These are phyloP conservation scores for Eudemis profundana DNA, from an alignment of 2,888 invertebrate species.

Conservation along the genomic window DNA sequence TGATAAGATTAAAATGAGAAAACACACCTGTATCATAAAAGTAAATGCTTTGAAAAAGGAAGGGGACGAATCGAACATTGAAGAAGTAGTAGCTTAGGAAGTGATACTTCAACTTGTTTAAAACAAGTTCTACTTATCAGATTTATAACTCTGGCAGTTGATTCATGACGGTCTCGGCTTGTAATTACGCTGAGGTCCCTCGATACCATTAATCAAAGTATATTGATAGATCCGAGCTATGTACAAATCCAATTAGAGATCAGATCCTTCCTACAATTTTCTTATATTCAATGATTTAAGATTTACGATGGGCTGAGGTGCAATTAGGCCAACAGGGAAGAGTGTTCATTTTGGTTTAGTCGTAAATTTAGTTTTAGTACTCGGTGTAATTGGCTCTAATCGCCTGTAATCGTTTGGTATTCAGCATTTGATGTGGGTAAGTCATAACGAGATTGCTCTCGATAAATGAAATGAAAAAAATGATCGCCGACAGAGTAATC, in stretches of 20 bases:
- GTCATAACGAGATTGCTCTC: conserved; percentile 49
- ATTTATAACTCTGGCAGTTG: conserved; percentile 79
- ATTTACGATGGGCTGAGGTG: conserved; percentile 71
- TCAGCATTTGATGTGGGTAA: conserved; percentile 64
- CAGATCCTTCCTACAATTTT: conserved; percentile 77
- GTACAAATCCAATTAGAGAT: conserved; percentile 81
- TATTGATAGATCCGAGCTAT: conserved; percentile 79
- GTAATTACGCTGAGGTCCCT: conserved; percentile 78
- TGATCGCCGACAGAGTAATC: conserved; percentile 17
- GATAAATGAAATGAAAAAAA: conserved; percentile 11
- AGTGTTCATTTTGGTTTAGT: conserved; percentile 77
- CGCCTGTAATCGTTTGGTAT: conserved; percentile 69
- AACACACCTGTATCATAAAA: conserved; percentile 52
- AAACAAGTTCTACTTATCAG: conserved; percentile 77
- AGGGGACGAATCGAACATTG: conserved; percentile 37
- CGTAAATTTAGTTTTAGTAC: conserved; percentile 74
- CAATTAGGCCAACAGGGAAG: conserved; percentile 72
- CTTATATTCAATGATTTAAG: conserved; percentile 65
- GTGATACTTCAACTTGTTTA: conserved; percentile 60
- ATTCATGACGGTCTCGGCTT: conserved; percentile 78
- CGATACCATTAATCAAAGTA: conserved; percentile 82
- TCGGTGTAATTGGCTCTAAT: conserved; percentile 60
- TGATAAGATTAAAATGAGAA: conserved; percentile 66
- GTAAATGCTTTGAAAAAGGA: conserved; percentile 42
- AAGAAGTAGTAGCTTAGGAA: conserved; percentile 55